Base-by-base conservation (phyloP, 2,797 vertebrate genomes). In the Astyanax mexicanus region DNA sequence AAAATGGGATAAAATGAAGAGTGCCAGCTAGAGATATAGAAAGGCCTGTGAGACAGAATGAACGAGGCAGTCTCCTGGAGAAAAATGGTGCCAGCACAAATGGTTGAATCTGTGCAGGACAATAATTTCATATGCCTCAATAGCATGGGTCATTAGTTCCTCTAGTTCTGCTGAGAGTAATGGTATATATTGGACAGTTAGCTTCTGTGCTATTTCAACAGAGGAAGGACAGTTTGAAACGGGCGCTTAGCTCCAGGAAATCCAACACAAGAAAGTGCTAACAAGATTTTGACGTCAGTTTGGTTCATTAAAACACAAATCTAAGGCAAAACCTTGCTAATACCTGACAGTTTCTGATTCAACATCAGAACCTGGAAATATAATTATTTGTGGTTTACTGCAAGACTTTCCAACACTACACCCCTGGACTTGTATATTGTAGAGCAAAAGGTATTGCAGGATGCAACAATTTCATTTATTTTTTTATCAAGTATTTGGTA, bases 1-100 rank as follows among this genome's bases (percentile, higher is more conserved):
- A 69, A 69, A 67, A 49, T 60, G 52, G 32, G 25, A 19, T 29
- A 66, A 47, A 35, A 29, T 49, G 42, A 40, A 75, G 54, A 32
- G 5, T 45, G 19, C 38, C 64, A 49, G 40, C 29, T 54, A 19
- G 17, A 60, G 21, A 68, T 40, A 51, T 27, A 75, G 62, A 60
- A 68, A n/a, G 37, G 38, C 51, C 23, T 13, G 5, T 66, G 35
- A 74, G 55, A 58, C 23, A 49, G n/a, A 45, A 19, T 45, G 8
- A 57, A 45, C 9, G 35, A 68, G 15, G 52, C 17, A 35, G 12
- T 25, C 19, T 40, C 13, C 37, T 27, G 23, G 23, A 25, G 19
- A 35, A 9, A 6, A 25, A n/a, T 19, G 42, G 37, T 32, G 2
- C 29, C 27, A 75, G 29, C 23, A 23, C 21, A 58, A 62, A 49